Base-by-base conservation (phyloP, 1,140 invertebrate genomes). In the Trialeurodes vaporariorum region DNA sequence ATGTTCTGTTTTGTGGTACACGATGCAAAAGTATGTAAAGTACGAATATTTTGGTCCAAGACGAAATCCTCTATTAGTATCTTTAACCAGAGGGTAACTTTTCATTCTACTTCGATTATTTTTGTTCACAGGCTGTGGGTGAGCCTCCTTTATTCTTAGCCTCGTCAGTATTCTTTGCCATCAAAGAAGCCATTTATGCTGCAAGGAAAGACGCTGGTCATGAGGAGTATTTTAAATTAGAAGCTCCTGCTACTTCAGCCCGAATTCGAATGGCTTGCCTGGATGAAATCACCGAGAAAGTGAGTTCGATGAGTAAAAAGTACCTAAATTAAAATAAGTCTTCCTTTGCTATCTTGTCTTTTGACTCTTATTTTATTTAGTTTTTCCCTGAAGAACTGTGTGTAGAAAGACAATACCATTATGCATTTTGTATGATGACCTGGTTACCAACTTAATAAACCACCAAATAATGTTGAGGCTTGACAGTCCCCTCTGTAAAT, bases 41-140 rank as follows among this genome's bases (percentile, higher is more conserved):
- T 66, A 59, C 5, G 22, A 49, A 66, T 2, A 22, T 23, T 2
- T 21, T 23, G 21, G 13, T 21, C 21, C 9, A 59, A 21, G 9
- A 22, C 24, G 24, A 1, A 26, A 13, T n/a, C n/a, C n/a, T n/a
- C n/a, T n/a, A n/a, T n/a, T n/a, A n/a, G n/a, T n/a, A n/a, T n/a
- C n/a, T n/a, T n/a, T n/a, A n/a, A n/a, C n/a, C n/a, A n/a, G n/a
- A n/a, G n/a, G n/a, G n/a, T n/a, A n/a, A n/a, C n/a, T n/a, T n/a
- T n/a, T n/a, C n/a, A n/a, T n/a, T n/a, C n/a, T n/a, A n/a, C n/a
- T n/a, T n/a, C n/a, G n/a, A n/a, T n/a, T n/a, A n/a, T n/a, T n/a
- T n/a, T n/a, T n/a, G n/a, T n/a, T n/a, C n/a, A n/a, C n/a, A 93
- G 92, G 96, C 93, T 70, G 88, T 98, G 62, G 96, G 95, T 2